These are phyloP conservation scores for Myotis yumanensis DNA, from an alignment of 2,113 vertebrate genomes.

Conservation along the genomic window DNA sequence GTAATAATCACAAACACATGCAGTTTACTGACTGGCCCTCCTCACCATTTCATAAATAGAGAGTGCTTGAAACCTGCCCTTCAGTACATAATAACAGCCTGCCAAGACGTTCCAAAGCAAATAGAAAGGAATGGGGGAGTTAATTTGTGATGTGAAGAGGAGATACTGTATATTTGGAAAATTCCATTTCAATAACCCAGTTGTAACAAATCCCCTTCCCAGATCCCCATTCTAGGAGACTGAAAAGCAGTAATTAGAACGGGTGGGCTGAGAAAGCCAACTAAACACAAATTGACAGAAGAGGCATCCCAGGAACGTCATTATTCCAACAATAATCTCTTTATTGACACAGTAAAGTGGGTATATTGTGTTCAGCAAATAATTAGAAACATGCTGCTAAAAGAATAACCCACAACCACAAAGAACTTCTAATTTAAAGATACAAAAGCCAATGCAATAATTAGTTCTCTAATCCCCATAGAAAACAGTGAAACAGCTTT, in stretches of 20 bases:
- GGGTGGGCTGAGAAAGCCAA: slow-evolving; percentile 70
- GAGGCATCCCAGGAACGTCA: slow-evolving; percentile 71
- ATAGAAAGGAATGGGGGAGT: slow-evolving; percentile 62
- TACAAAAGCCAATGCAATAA: slow-evolving; percentile 64
- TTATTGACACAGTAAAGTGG: slow-evolving; percentile 70
- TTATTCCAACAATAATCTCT: slow-evolving; percentile 72
- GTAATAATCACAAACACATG: slow-evolving; percentile 2
- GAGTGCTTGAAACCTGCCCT: slow-evolving; percentile 62
- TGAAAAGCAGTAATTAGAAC: slow-evolving; percentile 74
- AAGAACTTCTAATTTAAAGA: slow-evolving; percentile 67
- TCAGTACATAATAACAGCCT: slow-evolving; percentile 66
- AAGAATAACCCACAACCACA: slow-evolving; percentile 65
- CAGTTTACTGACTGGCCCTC: neutral
- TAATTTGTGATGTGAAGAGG: slow-evolving; percentile 57
- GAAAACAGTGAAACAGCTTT: slow-evolving; percentile 69
- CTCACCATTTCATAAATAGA: slow-evolving; percentile 50
- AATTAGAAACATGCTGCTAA: slow-evolving; percentile 68
- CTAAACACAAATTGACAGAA: slow-evolving; percentile 70
- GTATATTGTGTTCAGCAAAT: slow-evolving; percentile 66
- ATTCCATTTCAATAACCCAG: slow-evolving; percentile 71
- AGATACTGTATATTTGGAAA: slow-evolving; percentile 73
- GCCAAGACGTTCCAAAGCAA: slow-evolving; percentile 62
- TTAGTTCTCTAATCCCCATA: slow-evolving; percentile 69
- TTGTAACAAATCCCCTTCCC: slow-evolving; percentile 69
- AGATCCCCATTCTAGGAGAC: slow-evolving; percentile 51